A percentile compares a stretch with the other conserved stretches of the same genome.
Conservation (phyloP, 2,113 vertebrate genomes). For the Edolisoma coerulescens region DNA sequence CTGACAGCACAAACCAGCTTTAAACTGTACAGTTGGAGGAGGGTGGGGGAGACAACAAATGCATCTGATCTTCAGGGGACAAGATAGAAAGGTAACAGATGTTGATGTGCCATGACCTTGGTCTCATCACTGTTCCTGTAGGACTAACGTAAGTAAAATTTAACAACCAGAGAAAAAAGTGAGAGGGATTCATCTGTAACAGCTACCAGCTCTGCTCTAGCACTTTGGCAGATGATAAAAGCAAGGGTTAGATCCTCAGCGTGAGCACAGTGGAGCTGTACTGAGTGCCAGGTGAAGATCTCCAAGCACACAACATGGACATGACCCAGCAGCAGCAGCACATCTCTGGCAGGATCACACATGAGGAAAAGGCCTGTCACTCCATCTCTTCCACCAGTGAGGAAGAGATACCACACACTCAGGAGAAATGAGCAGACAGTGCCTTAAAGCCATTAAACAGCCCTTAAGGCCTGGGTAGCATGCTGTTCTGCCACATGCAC, state of each 20-base stretch:
- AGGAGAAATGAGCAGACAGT: neutral
- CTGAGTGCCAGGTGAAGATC: neutral
- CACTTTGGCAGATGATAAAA: neutral
- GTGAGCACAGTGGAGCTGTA: neutral
- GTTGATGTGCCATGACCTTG: neutral
- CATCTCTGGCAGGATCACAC: neutral
- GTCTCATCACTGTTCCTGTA: neutral
- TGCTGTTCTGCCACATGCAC: neutral
- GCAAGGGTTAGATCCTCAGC: neutral
- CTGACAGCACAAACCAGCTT: slow-evolving; percentile 35
- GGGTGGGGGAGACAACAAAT: neutral
- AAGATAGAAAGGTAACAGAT: slow-evolving; percentile 18
- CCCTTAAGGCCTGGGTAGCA: neutral
- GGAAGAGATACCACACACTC: neutral
- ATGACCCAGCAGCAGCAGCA: neutral
- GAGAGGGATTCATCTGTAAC: neutral
- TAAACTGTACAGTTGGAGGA: neutral
- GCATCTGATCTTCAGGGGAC: neutral
- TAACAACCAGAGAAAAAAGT: neutral
- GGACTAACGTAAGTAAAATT: neutral
- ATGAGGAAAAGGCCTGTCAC: neutral
- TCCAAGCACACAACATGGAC: neutral
- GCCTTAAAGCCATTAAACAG: neutral
- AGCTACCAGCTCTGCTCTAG: neutral
- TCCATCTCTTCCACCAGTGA: neutral